Evolutionary conservation across 2,113 vertebrate genomes (phyloP), one percentile per base, ranked within the genome.

Genomic region (Sitta europaea): DNA sequence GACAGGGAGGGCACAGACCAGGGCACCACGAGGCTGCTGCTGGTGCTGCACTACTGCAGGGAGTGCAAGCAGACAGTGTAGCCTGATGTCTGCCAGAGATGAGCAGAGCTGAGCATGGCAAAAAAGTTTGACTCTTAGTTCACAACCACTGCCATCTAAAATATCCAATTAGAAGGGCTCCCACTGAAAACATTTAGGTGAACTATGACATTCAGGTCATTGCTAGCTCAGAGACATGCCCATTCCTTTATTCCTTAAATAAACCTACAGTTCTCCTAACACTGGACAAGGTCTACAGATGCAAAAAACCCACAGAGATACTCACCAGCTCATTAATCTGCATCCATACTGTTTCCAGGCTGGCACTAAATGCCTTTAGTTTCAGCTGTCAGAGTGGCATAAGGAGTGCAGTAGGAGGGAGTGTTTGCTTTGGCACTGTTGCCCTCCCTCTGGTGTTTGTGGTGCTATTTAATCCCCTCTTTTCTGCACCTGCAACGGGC

Each of bases 381-480:
- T 92, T 70, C 79, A 77, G 47, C 55, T 77, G 51, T 31, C 27
- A 5, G 35, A 86, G 55, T 50, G 62, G 48, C 0, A 0, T 17
- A 17, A 66, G 58, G 58, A 36, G 43, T 47, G 74, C 65, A 70
- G 33, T 9, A 62, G 51, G 63, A 83, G 62, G 48, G 36, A 75
- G 21, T 67, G 59, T 94, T 93, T 83, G 28, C 67, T 92, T 83
- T 93, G 82, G 78, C 87, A 90, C 16, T 31, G 24, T 71, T 92
- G 71, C 58, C 33, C 51, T 92, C 29, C 81, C 71, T 80, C 71
- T 74, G 55, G 42, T 90, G 62, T 76, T 83, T 79, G 54, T 83
- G 74, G 45, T 8, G 3, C 45, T 82, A 14, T 51, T 90, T 86
- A 75, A 70, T 96, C 93, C 67, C 33, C 55, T 92, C 28, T 67